Evolutionary conservation across 1,140 invertebrate genomes (phyloP), one percentile per base, ranked within the genome.

Genomic region (Anastrepha obliqua): DNA sequence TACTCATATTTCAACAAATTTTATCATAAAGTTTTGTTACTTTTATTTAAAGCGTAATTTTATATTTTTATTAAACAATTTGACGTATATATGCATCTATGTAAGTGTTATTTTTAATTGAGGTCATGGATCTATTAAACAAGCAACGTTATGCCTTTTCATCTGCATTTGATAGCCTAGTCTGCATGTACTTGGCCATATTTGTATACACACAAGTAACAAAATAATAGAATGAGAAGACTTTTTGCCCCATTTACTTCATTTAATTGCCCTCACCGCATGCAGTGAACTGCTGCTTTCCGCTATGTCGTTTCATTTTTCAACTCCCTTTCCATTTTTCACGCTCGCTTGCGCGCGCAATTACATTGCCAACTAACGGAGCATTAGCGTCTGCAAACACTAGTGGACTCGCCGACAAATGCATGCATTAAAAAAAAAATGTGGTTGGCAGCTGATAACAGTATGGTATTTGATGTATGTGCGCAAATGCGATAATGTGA

Each of bases 341-440:
- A 81, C 17, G 74, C 74, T 81, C 44, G n/a, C 74, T 81, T 81
- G 44, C 74, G 74, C n/a, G 60, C 70, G 39, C 70, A 74, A 74
- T 74, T 74, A 74, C 44, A 42, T 29, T 74, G 42, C 74, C 47
- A 55, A 81, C 74, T 81, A 81, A 81, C 74, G 74, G 74, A 44
- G 55, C 74, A 81, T 81, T 81, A 81, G 74, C 47, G 42, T 3
- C 74, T 47, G 74, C 47, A 81, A 81, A 20, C 17, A 81, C 55
- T 55, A 81, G 47, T n/a, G 47, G 8, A 55, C 9, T 20, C 17
- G 7, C 74, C 8, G 51, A 47, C 13, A 74, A 47, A 47, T 55
- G 20, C 42, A 44, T 44, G 11, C 4, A 55, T 58, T 58, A 55
- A 29, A 47, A 58, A 47, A 58, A 81, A 74, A 74, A 17, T 74